Percentiles rank a stretch among this genome's conserved stretches.
phyloP scores from a whole-genome alignment of 2,113 vertebrate species.

The Triplophysa dalaica region DNA sequence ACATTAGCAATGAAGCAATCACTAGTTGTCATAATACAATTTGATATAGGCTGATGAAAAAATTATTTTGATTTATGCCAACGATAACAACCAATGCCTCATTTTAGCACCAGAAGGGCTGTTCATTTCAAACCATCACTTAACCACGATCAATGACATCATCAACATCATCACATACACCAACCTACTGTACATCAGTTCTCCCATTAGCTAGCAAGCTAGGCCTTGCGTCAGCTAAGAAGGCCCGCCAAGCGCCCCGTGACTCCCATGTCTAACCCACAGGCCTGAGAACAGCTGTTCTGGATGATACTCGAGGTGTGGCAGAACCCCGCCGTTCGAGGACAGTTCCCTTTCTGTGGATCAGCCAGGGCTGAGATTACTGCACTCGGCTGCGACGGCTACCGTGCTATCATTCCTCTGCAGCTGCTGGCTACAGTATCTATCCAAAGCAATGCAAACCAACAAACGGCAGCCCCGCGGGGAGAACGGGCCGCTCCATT shows the following conservation, averaged over 20 bases:
- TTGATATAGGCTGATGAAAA: no score
- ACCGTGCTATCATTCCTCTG: conserved; percentile 54
- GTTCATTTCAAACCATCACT: background rate
- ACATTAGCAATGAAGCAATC: background rate
- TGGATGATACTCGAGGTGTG: conserved; percentile 28
- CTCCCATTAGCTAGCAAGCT: background rate
- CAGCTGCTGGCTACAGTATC: conserved; percentile 59
- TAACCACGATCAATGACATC: conserved; percentile 7
- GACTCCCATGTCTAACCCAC: conserved; percentile 9
- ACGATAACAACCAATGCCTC: no score
- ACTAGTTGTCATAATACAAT: background rate
- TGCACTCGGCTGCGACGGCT: conserved; percentile 44
- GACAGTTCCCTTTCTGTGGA: background rate
- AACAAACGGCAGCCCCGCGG: background rate
- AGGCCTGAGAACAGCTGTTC: conserved; percentile 25
- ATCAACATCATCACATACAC: background rate
- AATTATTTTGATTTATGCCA: no score
- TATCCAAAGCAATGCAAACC: conserved; percentile 52
- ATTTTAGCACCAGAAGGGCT: no score
- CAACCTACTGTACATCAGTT: background rate
- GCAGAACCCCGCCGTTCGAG: background rate
- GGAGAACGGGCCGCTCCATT: background rate
- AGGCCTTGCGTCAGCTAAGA: background rate
- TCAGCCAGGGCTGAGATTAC: conserved; percentile 47
- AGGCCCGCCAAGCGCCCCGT: background rate